Conservation (phyloP, 2,888 invertebrate genomes). For the Cheilosia grossa region DNA sequence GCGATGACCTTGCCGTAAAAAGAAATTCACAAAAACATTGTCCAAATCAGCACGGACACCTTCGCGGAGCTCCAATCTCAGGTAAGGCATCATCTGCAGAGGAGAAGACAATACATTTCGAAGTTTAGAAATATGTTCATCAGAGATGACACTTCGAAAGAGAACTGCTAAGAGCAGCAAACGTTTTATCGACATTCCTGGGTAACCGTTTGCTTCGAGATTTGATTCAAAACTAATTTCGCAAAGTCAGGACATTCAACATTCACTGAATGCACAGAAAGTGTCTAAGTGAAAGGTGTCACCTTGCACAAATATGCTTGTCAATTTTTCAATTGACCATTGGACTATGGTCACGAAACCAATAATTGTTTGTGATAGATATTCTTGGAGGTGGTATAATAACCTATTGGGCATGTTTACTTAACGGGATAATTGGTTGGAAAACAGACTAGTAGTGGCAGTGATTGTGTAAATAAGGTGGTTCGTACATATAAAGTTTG, state of each 20-base stretch:
- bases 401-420: constrained; percentile 38
- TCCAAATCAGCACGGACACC: constrained; percentile 48
- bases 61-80: constrained; percentile 45
- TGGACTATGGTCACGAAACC: constrained; percentile 26
- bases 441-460: too few relatives aligned
- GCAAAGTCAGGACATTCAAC: constrained; percentile 4
- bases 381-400: background rate
- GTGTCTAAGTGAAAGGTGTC: background rate
- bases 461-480: too few relatives aligned
- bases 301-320: constrained; percentile 11
- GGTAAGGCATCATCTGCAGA: constrained; percentile 18
- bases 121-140: constrained; percentile 7
- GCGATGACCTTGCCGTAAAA: constrained; percentile 44
- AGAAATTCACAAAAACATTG: constrained; percentile 46
- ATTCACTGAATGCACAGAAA: background rate
- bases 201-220: background rate
- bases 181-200: constrained; percentile 33
- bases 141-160: background rate
- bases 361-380: constrained; percentile 52
- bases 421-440: constrained; percentile 22
- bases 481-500: too few relatives aligned
- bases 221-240: constrained; percentile 18
- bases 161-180: background rate
- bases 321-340: constrained; percentile 31
- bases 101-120: background rate